Conservation (phyloP, 2,797 vertebrate species). For the Chelon labrosus region DNA sequence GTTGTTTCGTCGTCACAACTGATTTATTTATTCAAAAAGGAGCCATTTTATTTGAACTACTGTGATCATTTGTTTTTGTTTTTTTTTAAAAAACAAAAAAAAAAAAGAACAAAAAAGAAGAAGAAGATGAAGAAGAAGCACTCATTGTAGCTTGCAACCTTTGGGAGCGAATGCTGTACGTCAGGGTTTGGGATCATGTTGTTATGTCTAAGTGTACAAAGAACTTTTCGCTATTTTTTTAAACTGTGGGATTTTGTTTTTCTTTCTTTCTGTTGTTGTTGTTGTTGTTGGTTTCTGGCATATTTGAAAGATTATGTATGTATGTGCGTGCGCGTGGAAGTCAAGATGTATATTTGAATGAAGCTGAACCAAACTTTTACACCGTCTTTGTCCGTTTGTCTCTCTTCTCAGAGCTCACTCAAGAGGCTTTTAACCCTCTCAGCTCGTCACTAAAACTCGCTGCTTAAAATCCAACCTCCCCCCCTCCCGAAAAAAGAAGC, state of each 20-base stretch:
- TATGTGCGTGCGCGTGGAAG: conserved; percentile 37
- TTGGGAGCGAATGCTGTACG: conserved; percentile 57
- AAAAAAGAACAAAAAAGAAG: too few species aligned
- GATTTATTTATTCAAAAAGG: conserved; percentile 75
- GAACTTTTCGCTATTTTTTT: conserved; percentile 81
- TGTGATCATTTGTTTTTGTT: conserved; percentile 70
- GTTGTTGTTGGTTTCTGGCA: conserved; percentile 66
- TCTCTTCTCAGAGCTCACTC: conserved; percentile 45
- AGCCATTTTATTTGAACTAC: conserved; percentile 78
- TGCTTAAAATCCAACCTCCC: conserved; percentile 36
- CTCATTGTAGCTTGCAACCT: conserved; percentile 75
- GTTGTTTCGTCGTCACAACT: conserved; percentile 56
- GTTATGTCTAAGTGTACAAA: conserved; percentile 74
- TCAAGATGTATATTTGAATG: conserved; percentile 74
- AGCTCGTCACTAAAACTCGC: conserved; percentile 25
- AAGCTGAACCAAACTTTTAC: conserved; percentile 79
- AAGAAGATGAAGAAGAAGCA: conserved; percentile 57
- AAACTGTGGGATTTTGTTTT: conserved; percentile 59
- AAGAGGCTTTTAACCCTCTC: conserved; percentile 18
- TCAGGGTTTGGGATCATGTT: conserved; percentile 57
- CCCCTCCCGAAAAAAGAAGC: neutral
- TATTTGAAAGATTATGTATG: conserved; percentile 58
- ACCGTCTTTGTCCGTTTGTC: conserved; percentile 60
- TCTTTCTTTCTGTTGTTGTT: neutral
- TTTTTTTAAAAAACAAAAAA: too few species aligned